Evolutionary conservation across 2,888 invertebrate species (phyloP).

Genomic region (Amiota mariae): DNA sequence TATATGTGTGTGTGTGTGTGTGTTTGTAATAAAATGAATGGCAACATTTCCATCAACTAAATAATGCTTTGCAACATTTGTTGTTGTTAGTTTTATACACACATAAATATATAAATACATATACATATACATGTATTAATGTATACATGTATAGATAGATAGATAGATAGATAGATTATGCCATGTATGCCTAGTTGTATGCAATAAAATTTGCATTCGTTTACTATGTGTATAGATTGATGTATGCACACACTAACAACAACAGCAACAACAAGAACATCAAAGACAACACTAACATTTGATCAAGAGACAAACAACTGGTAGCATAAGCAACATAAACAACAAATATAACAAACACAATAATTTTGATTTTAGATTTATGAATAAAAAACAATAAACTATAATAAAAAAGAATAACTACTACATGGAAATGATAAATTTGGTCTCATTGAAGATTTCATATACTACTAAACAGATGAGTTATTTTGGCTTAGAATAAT

Average conservation of each 20-base stretch:
- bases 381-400: neutral
- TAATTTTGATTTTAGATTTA: constrained; percentile 12
- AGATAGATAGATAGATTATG: constrained; percentile 1
- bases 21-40: no score
- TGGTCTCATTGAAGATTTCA: no score
- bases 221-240: neutral
- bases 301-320: neutral
- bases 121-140: neutral
- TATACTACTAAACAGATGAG: no score
- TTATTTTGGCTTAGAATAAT: no score
- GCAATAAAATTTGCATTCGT: constrained; percentile 37
- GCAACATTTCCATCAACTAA: constrained; percentile 23
- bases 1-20: neutral
- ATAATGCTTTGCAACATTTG: constrained; percentile 33
- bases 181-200: constrained; percentile 4
- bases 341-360: neutral
- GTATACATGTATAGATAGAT: neutral
- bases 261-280: constrained; percentile 29
- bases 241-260: neutral
- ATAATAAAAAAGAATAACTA: neutral
- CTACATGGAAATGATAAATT: no score
- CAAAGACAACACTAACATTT: neutral
- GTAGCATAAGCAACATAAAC: neutral
- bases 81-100: neutral
- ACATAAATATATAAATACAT: constrained; percentile 12